Conservation (phyloP, 2,113 vertebrate genomes). For the Arizona elegans region DNA sequence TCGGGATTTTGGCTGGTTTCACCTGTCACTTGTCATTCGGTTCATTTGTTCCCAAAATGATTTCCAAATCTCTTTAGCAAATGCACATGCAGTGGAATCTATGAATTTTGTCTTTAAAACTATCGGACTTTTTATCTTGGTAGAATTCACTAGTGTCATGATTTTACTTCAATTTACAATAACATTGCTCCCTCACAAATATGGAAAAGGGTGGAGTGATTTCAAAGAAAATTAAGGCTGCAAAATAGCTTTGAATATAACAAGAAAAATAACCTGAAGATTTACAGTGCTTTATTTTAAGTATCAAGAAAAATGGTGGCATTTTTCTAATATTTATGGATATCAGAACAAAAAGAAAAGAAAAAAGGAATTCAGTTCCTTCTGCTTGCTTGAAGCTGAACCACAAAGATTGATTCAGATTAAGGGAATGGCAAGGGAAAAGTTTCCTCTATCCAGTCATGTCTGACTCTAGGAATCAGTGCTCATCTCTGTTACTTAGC, state of each 20-base stretch:
- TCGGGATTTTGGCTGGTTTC: conserved; percentile 6
- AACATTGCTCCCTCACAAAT: not conserved
- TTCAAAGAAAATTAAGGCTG: not conserved
- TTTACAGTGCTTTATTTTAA: not conserved
- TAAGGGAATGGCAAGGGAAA: not conserved
- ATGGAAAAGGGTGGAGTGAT: not conserved
- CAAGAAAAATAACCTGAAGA: not conserved
- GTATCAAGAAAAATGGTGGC: not conserved
- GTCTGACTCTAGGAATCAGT: not conserved
- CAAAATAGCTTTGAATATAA: not conserved
- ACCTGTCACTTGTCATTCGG: not conserved
- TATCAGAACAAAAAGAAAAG: too few species aligned
- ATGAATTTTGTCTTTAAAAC: not conserved
- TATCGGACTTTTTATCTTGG: not conserved
- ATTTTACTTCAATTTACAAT: not conserved
- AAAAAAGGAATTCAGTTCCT: not conserved
- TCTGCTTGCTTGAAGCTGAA: too few species aligned
- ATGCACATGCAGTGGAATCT: not conserved
- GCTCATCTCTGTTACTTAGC: not conserved
- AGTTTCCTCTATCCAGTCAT: not conserved
- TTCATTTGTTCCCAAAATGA: not conserved
- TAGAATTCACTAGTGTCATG: not conserved
- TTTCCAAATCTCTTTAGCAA: conserved; percentile 6
- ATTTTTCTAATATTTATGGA: not conserved
- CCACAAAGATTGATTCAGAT: not conserved